Conservation (phyloP, 23 tunicate species). For the Styela clava region DNA sequence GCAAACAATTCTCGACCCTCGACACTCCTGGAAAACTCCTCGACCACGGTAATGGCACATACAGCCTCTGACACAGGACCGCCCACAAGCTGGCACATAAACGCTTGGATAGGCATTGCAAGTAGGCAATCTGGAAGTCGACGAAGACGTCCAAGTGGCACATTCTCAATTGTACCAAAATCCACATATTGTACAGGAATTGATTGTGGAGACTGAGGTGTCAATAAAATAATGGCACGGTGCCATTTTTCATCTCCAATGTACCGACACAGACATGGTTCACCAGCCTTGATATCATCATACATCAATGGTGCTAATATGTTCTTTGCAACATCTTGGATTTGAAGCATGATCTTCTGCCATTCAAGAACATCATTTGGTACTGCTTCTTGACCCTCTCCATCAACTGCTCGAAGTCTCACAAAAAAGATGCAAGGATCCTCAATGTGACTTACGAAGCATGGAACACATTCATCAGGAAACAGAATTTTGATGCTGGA, state of each 20-base stretch:
- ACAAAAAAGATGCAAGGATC: background rate
- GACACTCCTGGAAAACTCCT: background rate
- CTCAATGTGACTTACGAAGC: background rate
- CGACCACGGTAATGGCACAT: background rate
- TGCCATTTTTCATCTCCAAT: conserved; percentile 19
- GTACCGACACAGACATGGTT: conserved; percentile 20
- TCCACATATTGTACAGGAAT: conserved; percentile 19
- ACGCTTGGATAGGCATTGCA: conserved; percentile 8
- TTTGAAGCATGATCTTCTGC: background rate
- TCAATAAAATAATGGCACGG: background rate
- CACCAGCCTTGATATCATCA: background rate
- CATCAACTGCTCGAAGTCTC: background rate
- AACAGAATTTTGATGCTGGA: background rate
- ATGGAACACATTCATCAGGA: background rate
- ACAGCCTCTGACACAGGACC: background rate
- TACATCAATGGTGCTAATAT: background rate
- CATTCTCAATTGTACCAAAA: conserved; percentile 23
- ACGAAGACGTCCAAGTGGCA: conserved; percentile 1
- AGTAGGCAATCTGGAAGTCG: conserved; percentile 12
- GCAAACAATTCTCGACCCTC: background rate
- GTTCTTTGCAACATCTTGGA: background rate
- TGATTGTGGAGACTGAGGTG: background rate
- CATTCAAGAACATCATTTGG: conserved; percentile 5
- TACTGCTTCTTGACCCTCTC: background rate
- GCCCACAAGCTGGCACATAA: background rate